Percentiles rank a stretch among this genome's conserved stretches.
These are phyloP conservation scores for Rissa tridactyla DNA, from an alignment of 2,113 vertebrate genomes.

Conservation along the genomic window DNA sequence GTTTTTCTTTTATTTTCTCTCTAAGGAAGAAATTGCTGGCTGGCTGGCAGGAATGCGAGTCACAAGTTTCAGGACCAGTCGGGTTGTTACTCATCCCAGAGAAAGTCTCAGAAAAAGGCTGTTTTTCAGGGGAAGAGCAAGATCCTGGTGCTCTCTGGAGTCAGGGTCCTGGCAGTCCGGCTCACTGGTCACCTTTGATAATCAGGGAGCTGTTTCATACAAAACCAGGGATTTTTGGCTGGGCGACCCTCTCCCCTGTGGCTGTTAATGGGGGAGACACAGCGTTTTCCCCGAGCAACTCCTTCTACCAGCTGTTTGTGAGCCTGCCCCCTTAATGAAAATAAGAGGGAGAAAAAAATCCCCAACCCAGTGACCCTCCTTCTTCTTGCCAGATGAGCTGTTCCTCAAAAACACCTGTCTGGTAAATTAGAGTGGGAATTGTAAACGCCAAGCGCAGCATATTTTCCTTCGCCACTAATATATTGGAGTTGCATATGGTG, in stretches of 20 bases:
- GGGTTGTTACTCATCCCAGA: background rate
- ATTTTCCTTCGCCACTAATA: conserved; percentile 67
- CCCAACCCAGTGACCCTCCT: conserved; percentile 13
- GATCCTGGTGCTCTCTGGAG: background rate
- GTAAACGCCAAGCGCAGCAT: conserved; percentile 45
- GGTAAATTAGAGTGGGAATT: conserved; percentile 62
- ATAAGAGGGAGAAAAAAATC: background rate
- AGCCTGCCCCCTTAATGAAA: conserved; percentile 10
- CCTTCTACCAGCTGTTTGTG: conserved; percentile 1
- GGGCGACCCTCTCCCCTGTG: background rate
- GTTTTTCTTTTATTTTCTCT: background rate
- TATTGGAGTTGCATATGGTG: conserved; percentile 46
- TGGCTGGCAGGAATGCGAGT: background rate
- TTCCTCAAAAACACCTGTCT: conserved; percentile 60
- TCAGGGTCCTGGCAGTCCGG: background rate
- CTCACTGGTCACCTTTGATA: background rate
- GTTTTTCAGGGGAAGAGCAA: background rate
- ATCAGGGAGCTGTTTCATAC: background rate
- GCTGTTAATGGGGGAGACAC: background rate
- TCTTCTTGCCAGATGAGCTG: conserved; percentile 45
- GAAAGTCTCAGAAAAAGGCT: background rate
- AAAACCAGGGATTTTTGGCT: background rate
- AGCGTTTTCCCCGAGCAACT: background rate
- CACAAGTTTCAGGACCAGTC: background rate
- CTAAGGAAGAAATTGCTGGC: background rate